A percentile compares a stretch with the other conserved stretches of the same genome.
phyloP scores from a whole-genome alignment of 1,140 invertebrate genomes.

The Euglossa dilemma region DNA sequence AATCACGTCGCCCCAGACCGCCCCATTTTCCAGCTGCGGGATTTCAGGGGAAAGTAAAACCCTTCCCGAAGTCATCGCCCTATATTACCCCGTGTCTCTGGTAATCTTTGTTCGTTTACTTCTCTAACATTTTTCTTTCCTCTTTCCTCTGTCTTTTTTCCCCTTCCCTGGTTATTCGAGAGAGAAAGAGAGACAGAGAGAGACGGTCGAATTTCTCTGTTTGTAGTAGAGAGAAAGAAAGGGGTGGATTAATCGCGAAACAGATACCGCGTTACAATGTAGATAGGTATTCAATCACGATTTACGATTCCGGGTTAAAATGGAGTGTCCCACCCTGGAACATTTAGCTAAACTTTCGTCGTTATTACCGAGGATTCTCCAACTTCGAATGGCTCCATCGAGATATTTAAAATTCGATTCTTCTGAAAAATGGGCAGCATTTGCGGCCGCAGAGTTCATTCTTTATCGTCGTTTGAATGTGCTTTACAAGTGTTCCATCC shows the following conservation, averaged over 20 bases:
- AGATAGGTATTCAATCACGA: constrained; percentile 4
- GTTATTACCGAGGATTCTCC: constrained; percentile 40
- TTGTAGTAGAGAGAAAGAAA: too few species aligned
- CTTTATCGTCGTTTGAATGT: constrained; percentile 21
- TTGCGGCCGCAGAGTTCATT: constrained; percentile 17
- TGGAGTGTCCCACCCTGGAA: background rate
- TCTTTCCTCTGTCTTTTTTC: too few species aligned
- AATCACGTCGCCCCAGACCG: constrained; percentile 48
- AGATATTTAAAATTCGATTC: constrained; percentile 35
- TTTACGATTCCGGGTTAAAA: constrained; percentile 20
- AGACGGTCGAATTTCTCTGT: too few species aligned
- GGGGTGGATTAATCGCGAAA: background rate
- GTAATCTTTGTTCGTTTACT: constrained; percentile 26
- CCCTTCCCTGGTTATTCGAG: too few species aligned
- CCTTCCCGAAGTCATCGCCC: constrained; percentile 62
- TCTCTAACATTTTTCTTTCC: background rate
- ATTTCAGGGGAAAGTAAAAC: constrained; percentile 44
- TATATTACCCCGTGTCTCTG: constrained; percentile 5
- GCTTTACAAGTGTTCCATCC: constrained; percentile 13
- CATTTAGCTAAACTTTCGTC: constrained; percentile 20
- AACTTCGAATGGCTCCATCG: constrained; percentile 42
- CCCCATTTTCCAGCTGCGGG: constrained; percentile 50
- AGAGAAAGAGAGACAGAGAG: too few species aligned
- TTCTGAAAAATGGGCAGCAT: constrained; percentile 7
- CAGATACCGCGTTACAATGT: background rate